These are phyloP conservation scores for Calcarius lapponicus DNA, from an alignment of 2,797 vertebrate genomes.

Conservation along the genomic window DNA sequence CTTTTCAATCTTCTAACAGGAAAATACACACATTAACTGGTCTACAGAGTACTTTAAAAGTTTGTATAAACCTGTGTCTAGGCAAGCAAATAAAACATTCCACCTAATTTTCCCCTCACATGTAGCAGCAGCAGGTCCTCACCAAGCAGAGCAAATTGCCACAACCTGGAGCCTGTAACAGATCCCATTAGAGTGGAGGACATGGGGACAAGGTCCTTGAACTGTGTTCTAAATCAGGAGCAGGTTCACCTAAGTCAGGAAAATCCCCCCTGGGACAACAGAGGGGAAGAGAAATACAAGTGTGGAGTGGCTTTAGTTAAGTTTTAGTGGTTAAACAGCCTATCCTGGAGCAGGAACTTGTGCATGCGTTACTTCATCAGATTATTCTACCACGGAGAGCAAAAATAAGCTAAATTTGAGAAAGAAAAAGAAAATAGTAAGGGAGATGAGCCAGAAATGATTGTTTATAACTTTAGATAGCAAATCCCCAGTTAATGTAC, in stretches of 20 bases:
- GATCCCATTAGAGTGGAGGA: not conserved
- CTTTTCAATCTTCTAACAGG: slow-evolving; percentile 7
- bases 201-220: not conserved
- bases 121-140: not conserved
- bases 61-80: not conserved
- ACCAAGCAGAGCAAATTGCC: not conserved
- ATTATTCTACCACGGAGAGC: not conserved
- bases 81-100: slow-evolving; percentile 19
- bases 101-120: not conserved
- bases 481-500: not conserved
- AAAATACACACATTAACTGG: slow-evolving; percentile 13
- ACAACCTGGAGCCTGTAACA: not conserved
- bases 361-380: not conserved
- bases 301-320: not conserved
- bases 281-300: not conserved
- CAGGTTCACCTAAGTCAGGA: not conserved
- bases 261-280: not conserved
- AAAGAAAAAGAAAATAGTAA: not conserved
- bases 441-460: not conserved
- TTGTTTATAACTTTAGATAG: not conserved
- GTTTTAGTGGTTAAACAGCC: slow-evolving; percentile 16
- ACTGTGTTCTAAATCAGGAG: not conserved
- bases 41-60: slow-evolving; percentile 5
- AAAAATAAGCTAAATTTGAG: not conserved
- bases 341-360: not conserved